A percentile compares a stretch with the other conserved stretches of the same genome.
phyloP scores from a whole-genome alignment of 2,888 invertebrate species.

The Ernsta delagoae region DNA sequence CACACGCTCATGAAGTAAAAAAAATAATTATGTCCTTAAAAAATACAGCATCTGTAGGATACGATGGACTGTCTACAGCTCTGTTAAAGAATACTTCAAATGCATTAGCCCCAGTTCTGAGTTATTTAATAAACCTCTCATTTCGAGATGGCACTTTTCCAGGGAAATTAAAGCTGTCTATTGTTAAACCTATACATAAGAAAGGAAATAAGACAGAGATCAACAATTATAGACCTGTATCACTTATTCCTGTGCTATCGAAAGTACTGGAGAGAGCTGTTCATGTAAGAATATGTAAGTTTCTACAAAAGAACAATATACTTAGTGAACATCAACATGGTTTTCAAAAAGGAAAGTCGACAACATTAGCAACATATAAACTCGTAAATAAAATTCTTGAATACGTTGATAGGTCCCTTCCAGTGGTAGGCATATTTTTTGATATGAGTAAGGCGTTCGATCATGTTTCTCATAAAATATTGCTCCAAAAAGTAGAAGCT shows the following conservation, averaged over 20 bases:
- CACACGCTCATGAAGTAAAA: background rate
- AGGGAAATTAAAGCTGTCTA: background rate
- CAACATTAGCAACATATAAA: background rate
- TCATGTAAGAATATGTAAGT: background rate
- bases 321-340: background rate
- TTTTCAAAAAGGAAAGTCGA: background rate
- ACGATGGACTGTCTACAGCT: background rate
- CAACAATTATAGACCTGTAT: background rate
- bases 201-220: background rate
- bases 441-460: slow-evolving; percentile 6
- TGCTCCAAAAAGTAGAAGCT: background rate
- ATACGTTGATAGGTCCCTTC: background rate
- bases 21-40: background rate
- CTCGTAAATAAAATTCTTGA: background rate
- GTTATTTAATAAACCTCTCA: background rate
- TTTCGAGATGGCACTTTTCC: background rate
- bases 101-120: background rate
- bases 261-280: background rate
- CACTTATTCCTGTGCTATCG: background rate
- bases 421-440: background rate
- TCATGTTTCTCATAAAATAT: background rate
- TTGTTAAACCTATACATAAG: background rate
- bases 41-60: background rate
- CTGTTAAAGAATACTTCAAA: background rate
- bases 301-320: background rate